A percentile compares a stretch with the other conserved stretches of the same genome.
Conservation (phyloP, 2,797 vertebrate species). For the Rhinella marina region DNA sequence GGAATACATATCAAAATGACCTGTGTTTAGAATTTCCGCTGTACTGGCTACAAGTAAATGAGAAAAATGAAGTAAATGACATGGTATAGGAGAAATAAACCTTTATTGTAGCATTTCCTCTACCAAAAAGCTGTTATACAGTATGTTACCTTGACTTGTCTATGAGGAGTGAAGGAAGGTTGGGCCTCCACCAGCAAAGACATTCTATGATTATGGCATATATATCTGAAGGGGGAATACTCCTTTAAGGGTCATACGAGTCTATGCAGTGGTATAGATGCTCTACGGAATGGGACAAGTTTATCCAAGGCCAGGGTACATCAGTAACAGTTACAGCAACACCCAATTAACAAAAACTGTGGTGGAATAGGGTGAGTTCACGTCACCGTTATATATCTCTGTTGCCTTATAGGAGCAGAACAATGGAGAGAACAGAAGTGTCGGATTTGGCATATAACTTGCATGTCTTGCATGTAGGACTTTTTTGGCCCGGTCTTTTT, state of each 20-base stretch:
- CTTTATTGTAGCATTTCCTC: not conserved
- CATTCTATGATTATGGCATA: not conserved
- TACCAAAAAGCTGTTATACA: too few relatives aligned
- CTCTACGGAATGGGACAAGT: not conserved
- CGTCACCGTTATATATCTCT: too few relatives aligned
- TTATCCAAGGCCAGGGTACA: not conserved
- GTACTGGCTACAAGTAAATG: conserved; percentile 57
- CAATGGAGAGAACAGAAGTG: too few relatives aligned
- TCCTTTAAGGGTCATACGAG: not conserved
- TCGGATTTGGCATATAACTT: too few relatives aligned
- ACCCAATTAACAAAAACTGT: too few relatives aligned
- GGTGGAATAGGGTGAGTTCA: too few relatives aligned
- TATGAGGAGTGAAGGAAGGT: too few relatives aligned
- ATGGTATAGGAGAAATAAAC: not conserved
- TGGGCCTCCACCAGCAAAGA: not conserved
- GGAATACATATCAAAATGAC: conserved; percentile 74
- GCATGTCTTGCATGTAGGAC: too few relatives aligned
- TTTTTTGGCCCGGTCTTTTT: too few relatives aligned
- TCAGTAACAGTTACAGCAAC: not conserved
- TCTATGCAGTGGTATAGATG: not conserved
- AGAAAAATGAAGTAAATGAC: not conserved
- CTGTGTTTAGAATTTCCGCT: conserved; percentile 69
- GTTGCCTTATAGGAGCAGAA: too few relatives aligned
- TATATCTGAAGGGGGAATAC: not conserved
- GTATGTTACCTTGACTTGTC: too few relatives aligned